Conservation (phyloP, 1,140 invertebrate species). For the Semibalanus balanoides region DNA sequence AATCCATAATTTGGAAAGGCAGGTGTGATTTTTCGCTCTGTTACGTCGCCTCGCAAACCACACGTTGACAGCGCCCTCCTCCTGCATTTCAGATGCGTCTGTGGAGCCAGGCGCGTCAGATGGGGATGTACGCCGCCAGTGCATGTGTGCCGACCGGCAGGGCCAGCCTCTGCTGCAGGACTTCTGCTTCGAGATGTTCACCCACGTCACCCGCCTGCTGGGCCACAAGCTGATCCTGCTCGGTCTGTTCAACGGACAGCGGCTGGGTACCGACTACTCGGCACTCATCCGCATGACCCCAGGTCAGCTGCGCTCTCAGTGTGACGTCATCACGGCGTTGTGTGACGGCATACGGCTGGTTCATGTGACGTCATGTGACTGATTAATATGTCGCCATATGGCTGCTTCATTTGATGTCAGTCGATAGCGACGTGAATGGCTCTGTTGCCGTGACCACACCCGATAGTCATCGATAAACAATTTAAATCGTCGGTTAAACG, state of each 20-base stretch:
- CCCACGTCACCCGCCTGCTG: slow-evolving; percentile 91
- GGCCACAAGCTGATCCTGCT: slow-evolving; percentile 86
- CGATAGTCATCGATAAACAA: no score
- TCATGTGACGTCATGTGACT: no score
- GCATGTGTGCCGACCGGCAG: slow-evolving; percentile 51
- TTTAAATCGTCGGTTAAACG: no score
- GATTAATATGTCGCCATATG: no score
- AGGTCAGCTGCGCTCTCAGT: slow-evolving; percentile 33
- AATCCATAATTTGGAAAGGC: no score
- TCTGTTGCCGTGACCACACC: no score
- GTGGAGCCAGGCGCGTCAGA: slow-evolving; percentile 95
- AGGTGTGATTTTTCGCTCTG: no score
- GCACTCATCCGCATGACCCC: slow-evolving; percentile 71
- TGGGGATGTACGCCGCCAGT: slow-evolving; percentile 85
- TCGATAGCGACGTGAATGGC: no score
- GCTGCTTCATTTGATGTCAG: no score
- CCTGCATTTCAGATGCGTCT: slow-evolving; percentile 57
- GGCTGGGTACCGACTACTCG: slow-evolving; percentile 64
- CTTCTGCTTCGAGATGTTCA: slow-evolving; percentile 94
- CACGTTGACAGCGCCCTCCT: not conserved
- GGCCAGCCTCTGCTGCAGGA: slow-evolving; percentile 37
- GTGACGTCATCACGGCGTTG: no score
- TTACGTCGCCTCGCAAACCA: no score
- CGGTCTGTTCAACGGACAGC: slow-evolving; percentile 88
- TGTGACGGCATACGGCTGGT: no score